Base-by-base conservation (phyloP, 2,113 vertebrate species). In the Cygnus buccinator region DNA sequence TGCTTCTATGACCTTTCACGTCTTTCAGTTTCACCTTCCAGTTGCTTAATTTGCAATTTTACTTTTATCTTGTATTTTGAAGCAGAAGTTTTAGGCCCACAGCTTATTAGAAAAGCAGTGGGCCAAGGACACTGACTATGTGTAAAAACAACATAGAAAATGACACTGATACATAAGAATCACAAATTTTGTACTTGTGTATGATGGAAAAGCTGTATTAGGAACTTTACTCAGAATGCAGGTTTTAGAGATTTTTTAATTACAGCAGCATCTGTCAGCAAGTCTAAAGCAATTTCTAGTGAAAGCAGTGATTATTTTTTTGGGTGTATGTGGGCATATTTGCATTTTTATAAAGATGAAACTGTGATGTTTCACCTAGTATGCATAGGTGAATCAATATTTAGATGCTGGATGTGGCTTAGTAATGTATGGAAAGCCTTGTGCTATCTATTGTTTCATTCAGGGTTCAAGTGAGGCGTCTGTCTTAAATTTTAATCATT, bases 251-350 rank as follows among this genome's bases (percentile, higher is more conserved):
- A 11, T 17, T 66, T 68, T 78, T 63, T 15, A 73, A 75, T 86
- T 87, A 39, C 19, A 81, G 4, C 17, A 77, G 8, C 39, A 89
- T 84, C 35, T 92, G 2, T 81, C 72, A 89, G 35, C 11, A 89
- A 77, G 28, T 74, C 25, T 74, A 74, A 63, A 91, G 29, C 4
- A 67, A 77, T 43, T 67, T 17, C 6, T 63, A 80, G n/a, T 71
- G 59, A 88, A 93, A 86, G 35, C 31, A 61, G 16, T 75, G 63
- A 67, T 94, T 86, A 81, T 78, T 94, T 92, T 67, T 92, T 59
- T 31, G 37, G 25, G 5, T 15, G 3, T 57, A 9, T 19, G 3
- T 72, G 11, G 37, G 41, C 78, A 89, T 41, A 78, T 20, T 48
- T 62, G 52, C 10, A 67, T 63, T 83, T 83, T 80, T 81, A 84